Evolutionary conservation across 2,888 invertebrate genomes (phyloP), one percentile per base, ranked within the genome.

Genomic region (Ernsta delagoae): DNA sequence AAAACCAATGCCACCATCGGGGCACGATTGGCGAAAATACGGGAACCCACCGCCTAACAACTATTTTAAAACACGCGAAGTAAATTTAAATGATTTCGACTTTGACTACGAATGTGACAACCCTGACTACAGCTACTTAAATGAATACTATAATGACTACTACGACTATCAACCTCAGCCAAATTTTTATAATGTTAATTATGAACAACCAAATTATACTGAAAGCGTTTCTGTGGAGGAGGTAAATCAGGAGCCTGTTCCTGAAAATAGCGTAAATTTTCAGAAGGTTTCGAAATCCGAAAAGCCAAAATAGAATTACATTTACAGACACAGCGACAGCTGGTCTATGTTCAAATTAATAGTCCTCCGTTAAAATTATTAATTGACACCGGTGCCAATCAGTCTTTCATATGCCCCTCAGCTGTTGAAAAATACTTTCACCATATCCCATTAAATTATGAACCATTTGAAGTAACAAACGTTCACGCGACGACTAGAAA

Each of bases 401-500:
- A 48, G 62, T 61, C 57, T 7, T 65, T 71, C 41, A 67, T 68
- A 5, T 64, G 70, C 45, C 70, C 68, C 7, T 61, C 60, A 39
- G 56, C 62, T 11, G 65, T 68, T 11, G 57, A 68, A 50, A 68
- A 12, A 9, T 75, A 50, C 69, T 76, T 60, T 57, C 8, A 16
- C 0, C 0, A 75, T 8, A n/a, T 66, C 34, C 66, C 71, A 0
- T 59, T 64, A 0, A 72, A 75, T n/a, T 75, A 70, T 43, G 76
- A 78, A 5, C 77, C 75, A 0, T 78, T 78, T 34, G 75, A 78
- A 67, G 74, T 78, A 0, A 74, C 72, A 0, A 78, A 77, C 57
- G 59, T 78, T 0, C 78, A 79, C 31, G 77, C 73, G 0, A 73
- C 73, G 0, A 75, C 53, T 39, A 34, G 72, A 6, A 77, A 71